Base-by-base conservation (phyloP, 2,797 vertebrate species). In the Lepilemur septentrionalis region DNA sequence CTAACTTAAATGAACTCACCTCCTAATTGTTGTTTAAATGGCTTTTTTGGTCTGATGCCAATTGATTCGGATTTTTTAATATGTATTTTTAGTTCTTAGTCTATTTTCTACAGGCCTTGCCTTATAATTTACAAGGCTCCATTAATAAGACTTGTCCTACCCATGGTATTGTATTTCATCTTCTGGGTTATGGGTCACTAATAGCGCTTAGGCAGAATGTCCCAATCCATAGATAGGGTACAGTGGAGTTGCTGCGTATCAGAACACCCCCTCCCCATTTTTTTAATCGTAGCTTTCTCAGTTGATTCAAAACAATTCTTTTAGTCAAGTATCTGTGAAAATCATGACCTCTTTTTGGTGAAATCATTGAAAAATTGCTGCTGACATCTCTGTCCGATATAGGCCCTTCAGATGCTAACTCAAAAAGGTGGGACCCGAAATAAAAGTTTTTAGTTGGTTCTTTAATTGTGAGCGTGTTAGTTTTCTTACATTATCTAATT, bases 21-120 rank as follows among this genome's bases (percentile, higher is more conserved):
- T 80, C 96, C 88, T 89, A 80, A 84, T 91, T 91, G 48, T 73
- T 83, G 20, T 94, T 93, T 88, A 95, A 89, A 85, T 95, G 84
- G 38, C 50, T 65, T 81, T 90, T 94, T 97, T 94, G 67, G 41
- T 94, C 50, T 78, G 38, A 18, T 91, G 59, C 91, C 6, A 0
- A 86, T 95, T 75, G 61, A 81, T 84, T 76, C 92, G 83, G n/a
- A 67, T 86, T 96, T 95, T 92, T 92, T 78, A 89, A 59, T 87
- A 70, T 38, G 18, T 83, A 89, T 83, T 95, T 96, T 93, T 95
- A 95, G 67, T 90, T 96, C 48, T 91, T 38, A 87, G 13, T 92
- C 75, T 86, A 28, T 97, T 84, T 89, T 55, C 41, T 75, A 85
- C 50, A 85, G 83, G n/a, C 11, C 18, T 13, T 96, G n/a, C 87